Conservation (phyloP, 2,888 invertebrate species). For the Branchipolynoe longqiensis region DNA sequence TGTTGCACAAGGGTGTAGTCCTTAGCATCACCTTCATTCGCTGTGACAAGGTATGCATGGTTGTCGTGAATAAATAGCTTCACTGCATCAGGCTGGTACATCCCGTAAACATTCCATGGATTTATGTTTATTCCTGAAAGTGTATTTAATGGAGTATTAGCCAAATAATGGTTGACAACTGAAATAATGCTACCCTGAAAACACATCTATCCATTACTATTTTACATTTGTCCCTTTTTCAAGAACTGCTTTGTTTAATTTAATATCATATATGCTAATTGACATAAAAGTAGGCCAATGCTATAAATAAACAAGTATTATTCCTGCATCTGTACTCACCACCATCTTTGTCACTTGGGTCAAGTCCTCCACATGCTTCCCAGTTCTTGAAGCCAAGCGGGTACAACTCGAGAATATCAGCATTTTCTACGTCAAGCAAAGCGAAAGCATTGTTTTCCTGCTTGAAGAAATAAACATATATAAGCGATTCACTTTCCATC, state of each 20-base stretch:
- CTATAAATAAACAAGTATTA: too few species aligned
- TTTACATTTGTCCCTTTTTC: too few species aligned
- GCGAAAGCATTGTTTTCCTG: conserved; percentile 63
- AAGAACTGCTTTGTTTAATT: too few species aligned
- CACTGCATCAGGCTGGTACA: conserved; percentile 57
- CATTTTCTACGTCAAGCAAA: conserved; percentile 47
- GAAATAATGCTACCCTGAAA: too few species aligned
- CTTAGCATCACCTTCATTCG: conserved; percentile 58
- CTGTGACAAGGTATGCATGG: conserved; percentile 53
- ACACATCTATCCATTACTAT: too few species aligned
- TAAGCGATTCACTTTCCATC: too few species aligned
- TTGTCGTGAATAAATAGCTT: conserved; percentile 54
- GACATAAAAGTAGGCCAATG: too few species aligned
- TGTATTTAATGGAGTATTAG: too few species aligned
- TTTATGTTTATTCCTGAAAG: conserved; percentile 51
- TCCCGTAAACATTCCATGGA: conserved; percentile 52
- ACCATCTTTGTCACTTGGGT: conserved; percentile 59
- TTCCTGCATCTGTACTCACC: too few species aligned
- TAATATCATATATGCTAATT: too few species aligned
- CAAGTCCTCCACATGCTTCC: conserved; percentile 48
- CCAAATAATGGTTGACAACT: too few species aligned
- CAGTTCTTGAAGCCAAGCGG: conserved; percentile 59
- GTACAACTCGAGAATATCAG: conserved; percentile 53
- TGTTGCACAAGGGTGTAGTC: conserved; percentile 49
- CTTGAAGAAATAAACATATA: not conserved